phyloP scores from a whole-genome alignment of 2,113 vertebrate species.

The Antechinus flavipes region DNA sequence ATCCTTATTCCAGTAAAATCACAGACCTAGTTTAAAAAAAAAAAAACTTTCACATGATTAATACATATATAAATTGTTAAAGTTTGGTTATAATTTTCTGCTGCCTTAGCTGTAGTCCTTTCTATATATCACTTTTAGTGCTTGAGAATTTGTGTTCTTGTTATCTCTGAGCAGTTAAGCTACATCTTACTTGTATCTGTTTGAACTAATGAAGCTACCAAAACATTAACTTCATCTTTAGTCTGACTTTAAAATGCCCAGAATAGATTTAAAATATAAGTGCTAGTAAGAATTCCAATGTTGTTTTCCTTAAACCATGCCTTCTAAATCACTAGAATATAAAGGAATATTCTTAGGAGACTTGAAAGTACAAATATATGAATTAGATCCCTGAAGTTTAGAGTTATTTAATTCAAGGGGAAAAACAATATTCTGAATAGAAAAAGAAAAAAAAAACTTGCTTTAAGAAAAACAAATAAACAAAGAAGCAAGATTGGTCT shows the following conservation, averaged over 20 bases:
- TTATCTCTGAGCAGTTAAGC: neutral
- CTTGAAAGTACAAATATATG: neutral
- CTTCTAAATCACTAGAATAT: neutral
- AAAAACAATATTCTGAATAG: neutral
- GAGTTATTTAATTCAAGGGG: neutral
- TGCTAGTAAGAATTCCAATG: neutral
- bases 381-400: neutral
- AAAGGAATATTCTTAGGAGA: neutral
- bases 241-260: neutral
- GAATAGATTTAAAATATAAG: neutral
- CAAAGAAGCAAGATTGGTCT: neutral
- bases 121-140: neutral
- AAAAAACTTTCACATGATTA: no score
- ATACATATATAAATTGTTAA: no score
- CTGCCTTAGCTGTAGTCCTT: no score
- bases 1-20: neutral
- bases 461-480: neutral
- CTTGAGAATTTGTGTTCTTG: neutral
- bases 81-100: no score
- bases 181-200: neutral
- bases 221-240: neutral
- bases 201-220: neutral
- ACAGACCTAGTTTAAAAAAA: neutral
- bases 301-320: neutral
- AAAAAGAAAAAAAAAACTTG: no score